Evolutionary conservation across 2,797 vertebrate genomes (phyloP).

Genomic region (Sebastolobus alascanus): DNA sequence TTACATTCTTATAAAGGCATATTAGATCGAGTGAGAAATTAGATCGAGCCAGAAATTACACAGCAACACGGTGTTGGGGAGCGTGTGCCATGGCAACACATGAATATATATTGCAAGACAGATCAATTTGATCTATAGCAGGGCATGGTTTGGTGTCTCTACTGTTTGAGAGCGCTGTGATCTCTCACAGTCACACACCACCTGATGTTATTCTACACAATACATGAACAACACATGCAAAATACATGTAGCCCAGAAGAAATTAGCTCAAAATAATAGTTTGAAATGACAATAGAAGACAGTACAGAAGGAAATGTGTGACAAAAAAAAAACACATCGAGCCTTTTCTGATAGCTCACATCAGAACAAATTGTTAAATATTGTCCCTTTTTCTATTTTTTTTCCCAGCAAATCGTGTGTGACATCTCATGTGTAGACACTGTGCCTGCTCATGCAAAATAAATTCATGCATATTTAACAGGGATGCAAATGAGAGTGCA

Average conservation of each 20-base stretch:
- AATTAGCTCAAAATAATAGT: constrained; percentile 4
- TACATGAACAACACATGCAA: constrained; percentile 7
- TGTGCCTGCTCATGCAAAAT: constrained; percentile 81
- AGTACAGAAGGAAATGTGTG: constrained; percentile 17
- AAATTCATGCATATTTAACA: constrained; percentile 85
- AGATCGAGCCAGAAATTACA: constrained; percentile 36
- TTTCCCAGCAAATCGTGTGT: constrained; percentile 47
- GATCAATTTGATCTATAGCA: constrained; percentile 48
- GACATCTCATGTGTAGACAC: constrained; percentile 70
- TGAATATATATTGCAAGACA: constrained; percentile 49
- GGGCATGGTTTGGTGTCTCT: constrained; percentile 24
- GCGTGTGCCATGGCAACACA: constrained; percentile 41
- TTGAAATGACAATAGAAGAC: constrained; percentile 22
- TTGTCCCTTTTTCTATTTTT: constrained; percentile 5
- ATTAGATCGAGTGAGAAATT: constrained; percentile 39
- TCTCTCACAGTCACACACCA: constrained; percentile 13
- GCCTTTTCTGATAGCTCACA: constrained; percentile 21
- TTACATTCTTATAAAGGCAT: constrained; percentile 49
- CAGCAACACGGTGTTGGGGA: background rate
- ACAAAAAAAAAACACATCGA: background rate
- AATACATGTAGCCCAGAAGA: constrained; percentile 15
- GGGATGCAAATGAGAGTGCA: constrained; percentile 81
- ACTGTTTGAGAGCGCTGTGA: constrained; percentile 10
- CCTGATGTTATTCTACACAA: constrained; percentile 18
- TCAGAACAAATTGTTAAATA: constrained; percentile 50